Conservation (phyloP, 1,140 invertebrate genomes). For the Plectrocnemia conspersa region DNA sequence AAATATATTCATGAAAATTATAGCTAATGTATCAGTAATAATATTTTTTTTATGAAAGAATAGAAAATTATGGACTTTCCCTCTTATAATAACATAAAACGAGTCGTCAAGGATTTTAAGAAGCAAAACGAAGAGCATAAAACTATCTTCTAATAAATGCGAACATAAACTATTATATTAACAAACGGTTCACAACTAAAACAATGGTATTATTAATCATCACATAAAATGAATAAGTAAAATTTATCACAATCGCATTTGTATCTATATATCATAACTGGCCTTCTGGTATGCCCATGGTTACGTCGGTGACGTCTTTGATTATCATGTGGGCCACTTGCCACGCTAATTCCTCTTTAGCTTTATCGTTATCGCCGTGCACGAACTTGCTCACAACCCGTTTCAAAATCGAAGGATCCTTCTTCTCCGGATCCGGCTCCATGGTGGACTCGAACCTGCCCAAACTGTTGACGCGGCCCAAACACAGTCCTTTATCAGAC, state of each 20-base stretch:
- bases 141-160: slow-evolving; percentile 23
- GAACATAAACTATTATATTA: slow-evolving; percentile 29
- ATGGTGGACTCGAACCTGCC: slow-evolving; percentile 86
- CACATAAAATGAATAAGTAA: slow-evolving; percentile 20
- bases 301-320: slow-evolving; percentile 83
- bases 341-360: slow-evolving; percentile 91
- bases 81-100: too few species aligned
- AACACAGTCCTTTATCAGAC: slow-evolving; percentile 66
- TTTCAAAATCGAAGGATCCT: slow-evolving; percentile 53
- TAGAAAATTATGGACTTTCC: too few species aligned
- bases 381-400: slow-evolving; percentile 74
- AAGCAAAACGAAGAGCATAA: not conserved
- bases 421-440: slow-evolving; percentile 76
- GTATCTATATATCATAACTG: slow-evolving; percentile 42
- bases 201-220: slow-evolving; percentile 28
- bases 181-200: slow-evolving; percentile 27
- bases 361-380: slow-evolving; percentile 75
- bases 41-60: too few species aligned
- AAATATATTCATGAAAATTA: too few species aligned
- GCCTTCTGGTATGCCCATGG: slow-evolving; percentile 57
- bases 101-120: too few species aligned
- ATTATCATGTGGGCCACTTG: slow-evolving; percentile 93
- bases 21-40: too few species aligned
- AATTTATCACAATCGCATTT: slow-evolving; percentile 33
- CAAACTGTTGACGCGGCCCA: slow-evolving; percentile 78